Evolutionary conservation across 2,113 vertebrate genomes (phyloP).

Genomic region (Sinocyclocheilus rhinocerous): DNA sequence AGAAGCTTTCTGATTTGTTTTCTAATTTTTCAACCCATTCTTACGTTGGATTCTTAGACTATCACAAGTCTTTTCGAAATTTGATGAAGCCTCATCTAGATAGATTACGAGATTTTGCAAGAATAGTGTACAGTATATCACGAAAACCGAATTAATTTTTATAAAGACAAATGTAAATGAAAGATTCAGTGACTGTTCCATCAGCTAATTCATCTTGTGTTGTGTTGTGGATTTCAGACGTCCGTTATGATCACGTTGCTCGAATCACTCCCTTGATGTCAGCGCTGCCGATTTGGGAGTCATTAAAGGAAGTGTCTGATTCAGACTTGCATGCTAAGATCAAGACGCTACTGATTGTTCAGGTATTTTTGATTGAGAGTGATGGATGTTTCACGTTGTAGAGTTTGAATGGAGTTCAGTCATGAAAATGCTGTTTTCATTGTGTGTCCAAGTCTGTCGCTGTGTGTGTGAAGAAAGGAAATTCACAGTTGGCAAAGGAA

Average conservation of each 20-base stretch:
- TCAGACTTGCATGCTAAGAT: conserved; percentile 77
- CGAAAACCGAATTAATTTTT: not conserved
- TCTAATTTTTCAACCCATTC: too few relatives aligned
- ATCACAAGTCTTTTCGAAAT: too few relatives aligned
- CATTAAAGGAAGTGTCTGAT: conserved; percentile 72
- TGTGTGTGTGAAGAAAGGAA: conserved; percentile 82
- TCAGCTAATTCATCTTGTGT: not conserved
- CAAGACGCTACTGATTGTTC: conserved; percentile 77
- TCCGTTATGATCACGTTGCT: conserved; percentile 75
- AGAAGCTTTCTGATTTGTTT: too few relatives aligned
- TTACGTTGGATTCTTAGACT: too few relatives aligned
- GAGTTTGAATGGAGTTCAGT: not conserved
- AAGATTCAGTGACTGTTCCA: not conserved
- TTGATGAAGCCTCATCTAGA: too few relatives aligned
- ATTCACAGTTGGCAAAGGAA: conserved; percentile 77
- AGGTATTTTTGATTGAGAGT: conserved; percentile 71
- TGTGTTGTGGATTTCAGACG: conserved; percentile 69
- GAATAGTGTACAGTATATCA: not conserved
- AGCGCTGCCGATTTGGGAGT: conserved; percentile 80
- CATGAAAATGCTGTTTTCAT: not conserved
- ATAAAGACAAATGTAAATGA: not conserved
- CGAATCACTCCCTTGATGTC: conserved; percentile 87
- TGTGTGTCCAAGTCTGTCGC: conserved; percentile 78
- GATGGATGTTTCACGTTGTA: not conserved
- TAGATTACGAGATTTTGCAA: too few relatives aligned